Evolutionary conservation across 2,888 invertebrate genomes (phyloP), one percentile per base, ranked within the genome.

Genomic region (Aporophyla lueneburgensis): DNA sequence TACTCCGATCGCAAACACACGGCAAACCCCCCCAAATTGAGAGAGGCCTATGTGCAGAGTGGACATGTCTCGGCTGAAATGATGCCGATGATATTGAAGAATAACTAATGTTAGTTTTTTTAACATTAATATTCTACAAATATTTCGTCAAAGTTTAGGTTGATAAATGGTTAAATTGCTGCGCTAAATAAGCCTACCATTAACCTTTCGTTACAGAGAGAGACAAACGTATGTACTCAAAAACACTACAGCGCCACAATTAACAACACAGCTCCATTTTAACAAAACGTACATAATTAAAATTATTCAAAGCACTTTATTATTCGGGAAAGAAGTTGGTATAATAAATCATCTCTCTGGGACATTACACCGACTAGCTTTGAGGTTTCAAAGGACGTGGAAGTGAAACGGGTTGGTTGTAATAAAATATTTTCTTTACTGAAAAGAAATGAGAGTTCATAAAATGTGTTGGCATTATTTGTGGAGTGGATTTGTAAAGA

Each of bases 311-410:
- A 71, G 46, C 59, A 14, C 40, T 66, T 65, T 46, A 65, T 84
- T 71, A 80, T 84, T 70, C 14, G 19, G 33, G 68, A 53, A 74
- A 84, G 19, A 56, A 84, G 59, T 33, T 24, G 16, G 63, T n/a
- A 24, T 62, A 80, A 84, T 80, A 46, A 84, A 84, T 82, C 71
- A 80, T 61, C 16, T 71, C 14, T 65, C 19, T 54, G 43, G 46
- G 59, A 71, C 63, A 80, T 80, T 51, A 62, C 51, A 62, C 58
- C 58, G 62, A 63, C 67, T 33, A 21, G 46, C 21, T 73, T 59
- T 66, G 66, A 51, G 46, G 24, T 58, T 75, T 51, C 54, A 84
- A 80, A 68, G 54, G 59, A 65, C 19, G 46, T 46, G 81, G 81
- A 75, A 84, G 61, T 61, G 46, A 63, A 74, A 68, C 33, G 71